Base-by-base conservation (phyloP, 2,113 vertebrate species). In the Antidorcas marsupialis region DNA sequence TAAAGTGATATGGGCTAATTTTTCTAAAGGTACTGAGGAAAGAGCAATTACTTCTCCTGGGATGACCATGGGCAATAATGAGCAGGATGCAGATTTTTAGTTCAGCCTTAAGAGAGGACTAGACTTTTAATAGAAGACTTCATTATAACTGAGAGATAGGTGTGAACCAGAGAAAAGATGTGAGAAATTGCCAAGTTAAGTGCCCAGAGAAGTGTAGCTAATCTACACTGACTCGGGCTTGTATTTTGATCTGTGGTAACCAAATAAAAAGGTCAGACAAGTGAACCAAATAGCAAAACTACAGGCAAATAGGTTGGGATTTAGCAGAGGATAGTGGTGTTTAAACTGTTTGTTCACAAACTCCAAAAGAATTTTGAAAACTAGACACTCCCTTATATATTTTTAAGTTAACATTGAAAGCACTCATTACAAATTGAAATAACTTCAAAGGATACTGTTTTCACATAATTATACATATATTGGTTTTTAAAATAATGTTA, bases 281-380 rank as follows among this genome's bases (percentile, higher is more conserved):
- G 67, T 21, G 10, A 39, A 39, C 23, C 19, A 71, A 71, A 39
- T 3, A 36, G n/a, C 10, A 71, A 36, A 71, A 71, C 67, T 39
- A 71, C n/a, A 71, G 67, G n/a, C 67, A 39, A 71, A 71, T 23
- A 71, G 7, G 2, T 14, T 81, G 15, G 8, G 8, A 76, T 76
- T 53, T 71, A 57, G 39, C 62, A 76, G 3, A 76, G n/a, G 13
- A 59, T 1, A 76, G 19, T 39, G 1, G 13, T n/a, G 25, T 52
- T 94, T 64, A 87, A 74, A 92, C 9, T 39, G n/a, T 91, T 57
- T 89, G 33, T 91, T 95, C 43, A 83, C 33, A 89, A 94, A 86
- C 21, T 39, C 28, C 23, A 47, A 93, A 89, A 94, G 10, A 67
- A 71, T 60, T 62, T 87, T 91, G 57, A 91, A 97, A 88, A 60